These are phyloP conservation scores for Poeciliopsis presidionis DNA, from an alignment of 2,797 vertebrate genomes.

Conservation along the genomic window DNA sequence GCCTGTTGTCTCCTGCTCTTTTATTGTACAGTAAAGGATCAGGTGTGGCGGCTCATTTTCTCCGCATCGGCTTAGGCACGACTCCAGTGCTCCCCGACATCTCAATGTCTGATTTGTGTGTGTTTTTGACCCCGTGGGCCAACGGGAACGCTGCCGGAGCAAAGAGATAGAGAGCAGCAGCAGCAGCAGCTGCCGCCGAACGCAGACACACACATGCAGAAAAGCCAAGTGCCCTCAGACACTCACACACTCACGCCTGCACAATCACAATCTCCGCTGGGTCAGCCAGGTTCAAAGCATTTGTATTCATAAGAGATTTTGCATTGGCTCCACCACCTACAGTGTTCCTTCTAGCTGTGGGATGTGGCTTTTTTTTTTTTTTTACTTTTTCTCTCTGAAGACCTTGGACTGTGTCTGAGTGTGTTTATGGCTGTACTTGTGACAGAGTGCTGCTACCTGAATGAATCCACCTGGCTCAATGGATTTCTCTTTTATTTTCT, in stretches of 20 bases:
- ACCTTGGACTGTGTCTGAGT: slow-evolving; percentile 69
- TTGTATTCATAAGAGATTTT: slow-evolving; percentile 81
- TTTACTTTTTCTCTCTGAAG: slow-evolving; percentile 69
- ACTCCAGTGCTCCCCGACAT: slow-evolving; percentile 73
- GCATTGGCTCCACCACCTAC: slow-evolving; percentile 78
- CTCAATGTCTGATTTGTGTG: slow-evolving; percentile 74
- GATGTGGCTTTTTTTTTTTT: slow-evolving; percentile 51
- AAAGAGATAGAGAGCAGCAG: slow-evolving; percentile 72
- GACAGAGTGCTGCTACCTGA: slow-evolving; percentile 50
- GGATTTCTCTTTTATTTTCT: slow-evolving; percentile 33
- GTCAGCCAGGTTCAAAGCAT: slow-evolving; percentile 79
- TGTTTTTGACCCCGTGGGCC: slow-evolving; percentile 75
- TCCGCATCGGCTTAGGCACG: slow-evolving; percentile 68
- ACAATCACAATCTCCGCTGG: slow-evolving; percentile 75
- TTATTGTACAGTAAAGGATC: slow-evolving; percentile 53
- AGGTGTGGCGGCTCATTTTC: slow-evolving; percentile 74
- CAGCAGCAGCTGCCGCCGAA: slow-evolving; percentile 42
- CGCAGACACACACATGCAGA: slow-evolving; percentile 68
- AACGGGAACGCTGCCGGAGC: slow-evolving; percentile 64
- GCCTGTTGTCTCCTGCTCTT: slow-evolving; percentile 43
- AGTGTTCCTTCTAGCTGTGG: slow-evolving; percentile 76
- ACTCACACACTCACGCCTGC: slow-evolving; percentile 32
- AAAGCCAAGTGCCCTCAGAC: slow-evolving; percentile 51
- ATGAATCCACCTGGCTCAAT: slow-evolving; percentile 54
- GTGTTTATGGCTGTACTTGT: slow-evolving; percentile 65